phyloP scores from a whole-genome alignment of 2,888 invertebrate genomes.

The Lasioglossum villosulum region DNA sequence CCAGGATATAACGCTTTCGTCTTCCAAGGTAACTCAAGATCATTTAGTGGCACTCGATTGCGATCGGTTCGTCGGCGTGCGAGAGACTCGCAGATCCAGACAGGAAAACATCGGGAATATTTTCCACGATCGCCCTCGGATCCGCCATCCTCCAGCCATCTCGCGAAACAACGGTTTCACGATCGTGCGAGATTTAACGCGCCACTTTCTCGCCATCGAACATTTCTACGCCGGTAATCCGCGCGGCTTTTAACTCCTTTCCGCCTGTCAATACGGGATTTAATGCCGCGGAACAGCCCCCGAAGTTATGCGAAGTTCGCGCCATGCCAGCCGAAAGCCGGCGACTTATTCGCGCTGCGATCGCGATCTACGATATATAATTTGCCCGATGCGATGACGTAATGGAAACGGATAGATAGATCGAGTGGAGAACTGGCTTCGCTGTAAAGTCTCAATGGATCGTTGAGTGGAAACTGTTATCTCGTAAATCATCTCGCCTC shows the following conservation, averaged over 20 bases:
- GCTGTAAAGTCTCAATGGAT: conserved; percentile 3
- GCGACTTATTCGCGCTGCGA: neutral
- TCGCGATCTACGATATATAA: neutral
- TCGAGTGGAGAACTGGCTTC: neutral
- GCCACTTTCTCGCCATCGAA: neutral
- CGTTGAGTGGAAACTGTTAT: neutral
- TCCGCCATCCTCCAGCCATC: neutral
- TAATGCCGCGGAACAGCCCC: conserved; percentile 16
- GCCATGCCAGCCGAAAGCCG: neutral
- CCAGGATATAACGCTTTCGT: neutral
- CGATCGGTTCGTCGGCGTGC: neutral
- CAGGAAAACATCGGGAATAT: conserved; percentile 17
- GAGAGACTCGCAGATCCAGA: neutral
- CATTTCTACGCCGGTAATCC: conserved; percentile 4
- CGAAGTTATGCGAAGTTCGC: neutral
- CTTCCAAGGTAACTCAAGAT: neutral
- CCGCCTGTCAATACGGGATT: conserved; percentile 31
- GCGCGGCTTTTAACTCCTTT: conserved; percentile 14
- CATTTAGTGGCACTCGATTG: neutral
- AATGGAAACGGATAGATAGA: conserved; percentile 1
- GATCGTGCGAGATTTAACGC: conserved; percentile 17
- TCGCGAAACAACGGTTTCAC: neutral
- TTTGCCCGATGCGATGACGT: neutral
- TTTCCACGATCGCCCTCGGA: neutral
- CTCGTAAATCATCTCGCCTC: conserved; percentile 2